These are phyloP conservation scores for Pocota personata DNA, from an alignment of 2,888 invertebrate genomes.

Conservation along the genomic window DNA sequence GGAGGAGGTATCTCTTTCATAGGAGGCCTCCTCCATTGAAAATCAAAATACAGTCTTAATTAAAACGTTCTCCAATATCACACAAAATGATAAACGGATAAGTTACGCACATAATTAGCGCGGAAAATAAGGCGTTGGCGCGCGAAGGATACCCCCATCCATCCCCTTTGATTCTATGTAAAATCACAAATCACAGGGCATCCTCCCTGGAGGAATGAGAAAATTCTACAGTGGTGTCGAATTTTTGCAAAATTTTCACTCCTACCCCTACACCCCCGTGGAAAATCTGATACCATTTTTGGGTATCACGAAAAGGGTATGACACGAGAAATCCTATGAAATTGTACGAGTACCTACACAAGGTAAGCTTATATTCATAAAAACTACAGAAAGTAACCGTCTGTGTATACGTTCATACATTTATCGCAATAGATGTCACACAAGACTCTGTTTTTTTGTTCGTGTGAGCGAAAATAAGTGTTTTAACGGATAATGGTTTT, in stretches of 20 bases:
- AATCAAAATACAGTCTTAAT: constrained; percentile 60
- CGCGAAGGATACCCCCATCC: constrained; percentile 25
- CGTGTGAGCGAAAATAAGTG: constrained; percentile 57
- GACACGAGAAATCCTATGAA: constrained; percentile 6
- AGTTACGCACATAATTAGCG: constrained; percentile 70
- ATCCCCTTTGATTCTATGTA: neutral
- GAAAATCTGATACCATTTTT: constrained; percentile 22
- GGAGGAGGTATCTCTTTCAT: neutral
- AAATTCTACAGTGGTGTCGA: constrained; percentile 36
- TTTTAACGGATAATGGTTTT: constrained; percentile 70
- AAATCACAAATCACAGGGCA: constrained; percentile 34
- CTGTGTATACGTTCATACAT: constrained; percentile 13
- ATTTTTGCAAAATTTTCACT: constrained; percentile 27
- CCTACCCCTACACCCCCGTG: neutral
- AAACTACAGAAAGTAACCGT: constrained; percentile 15
- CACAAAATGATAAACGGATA: constrained; percentile 68
- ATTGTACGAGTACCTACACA: neutral
- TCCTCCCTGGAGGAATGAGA: neutral
- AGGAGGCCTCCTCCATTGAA: neutral
- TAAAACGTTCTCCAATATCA: constrained; percentile 62
- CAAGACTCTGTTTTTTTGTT: constrained; percentile 17
- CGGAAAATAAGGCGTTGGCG: constrained; percentile 57
- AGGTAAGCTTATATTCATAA: too few species aligned
- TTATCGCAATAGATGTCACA: constrained; percentile 59
- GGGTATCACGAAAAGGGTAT: neutral